These are phyloP conservation scores for Porphyrio hochstetteri DNA, from an alignment of 2,113 vertebrate genomes.

Conservation along the genomic window DNA sequence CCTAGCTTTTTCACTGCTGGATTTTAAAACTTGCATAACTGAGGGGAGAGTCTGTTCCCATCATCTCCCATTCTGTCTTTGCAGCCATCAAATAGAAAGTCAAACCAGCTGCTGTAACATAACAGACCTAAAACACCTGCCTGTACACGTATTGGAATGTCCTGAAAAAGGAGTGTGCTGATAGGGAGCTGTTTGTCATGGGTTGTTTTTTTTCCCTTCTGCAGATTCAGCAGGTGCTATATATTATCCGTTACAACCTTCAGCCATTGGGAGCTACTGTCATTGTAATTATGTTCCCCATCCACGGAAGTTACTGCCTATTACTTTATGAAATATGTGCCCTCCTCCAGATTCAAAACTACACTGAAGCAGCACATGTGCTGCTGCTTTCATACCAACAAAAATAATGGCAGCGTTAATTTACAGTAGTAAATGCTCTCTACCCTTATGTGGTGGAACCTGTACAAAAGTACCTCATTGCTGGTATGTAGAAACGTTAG, in stretches of 20 bases:
- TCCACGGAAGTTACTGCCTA: constrained; percentile 53
- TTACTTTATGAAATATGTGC: constrained; percentile 35
- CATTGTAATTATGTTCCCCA: constrained; percentile 46
- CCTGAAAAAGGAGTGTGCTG: background rate
- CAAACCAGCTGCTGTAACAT: background rate
- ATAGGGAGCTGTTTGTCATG: background rate
- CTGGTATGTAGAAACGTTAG: background rate
- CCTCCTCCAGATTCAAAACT: constrained; percentile 60
- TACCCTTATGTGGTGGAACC: background rate
- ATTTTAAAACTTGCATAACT: constrained; percentile 11
- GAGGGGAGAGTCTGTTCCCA: background rate
- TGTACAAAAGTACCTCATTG: constrained; percentile 37
- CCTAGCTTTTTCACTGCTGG: background rate
- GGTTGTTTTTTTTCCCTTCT: background rate
- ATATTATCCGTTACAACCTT: constrained; percentile 61
- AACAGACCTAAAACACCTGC: background rate
- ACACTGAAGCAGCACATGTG: constrained; percentile 43
- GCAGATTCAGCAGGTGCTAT: constrained; percentile 61
- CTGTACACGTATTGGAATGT: background rate
- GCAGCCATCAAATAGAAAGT: background rate
- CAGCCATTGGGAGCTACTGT: constrained; percentile 39
- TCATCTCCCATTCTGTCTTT: background rate
- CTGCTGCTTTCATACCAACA: constrained; percentile 40
- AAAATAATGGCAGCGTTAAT: constrained; percentile 59
- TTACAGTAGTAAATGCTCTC: constrained; percentile 39